Conservation (phyloP, 2,797 vertebrate species). For the Sebastes kiyomatsui region DNA sequence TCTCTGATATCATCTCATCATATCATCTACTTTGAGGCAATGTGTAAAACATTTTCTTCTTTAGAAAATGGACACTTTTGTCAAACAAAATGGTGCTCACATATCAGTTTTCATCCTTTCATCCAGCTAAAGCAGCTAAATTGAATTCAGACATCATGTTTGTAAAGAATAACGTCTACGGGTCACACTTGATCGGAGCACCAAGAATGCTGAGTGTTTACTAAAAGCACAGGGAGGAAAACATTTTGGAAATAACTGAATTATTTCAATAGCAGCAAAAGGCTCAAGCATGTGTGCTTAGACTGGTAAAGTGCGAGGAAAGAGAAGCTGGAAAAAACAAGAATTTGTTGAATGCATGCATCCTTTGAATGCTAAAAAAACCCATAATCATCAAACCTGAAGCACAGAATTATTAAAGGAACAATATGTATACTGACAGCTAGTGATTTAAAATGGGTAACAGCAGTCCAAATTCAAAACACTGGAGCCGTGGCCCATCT, state of each 20-base stretch:
- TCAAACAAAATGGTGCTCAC: neutral
- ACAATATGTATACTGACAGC: too few relatives aligned
- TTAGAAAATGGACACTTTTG: neutral
- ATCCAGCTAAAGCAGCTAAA: neutral
- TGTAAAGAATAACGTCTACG: neutral
- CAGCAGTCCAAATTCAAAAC: too few relatives aligned
- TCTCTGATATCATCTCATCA: neutral
- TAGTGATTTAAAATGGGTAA: too few relatives aligned
- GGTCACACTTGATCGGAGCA: fast-evolving
- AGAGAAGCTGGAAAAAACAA: neutral
- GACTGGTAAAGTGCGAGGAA: neutral
- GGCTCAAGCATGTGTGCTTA: neutral
- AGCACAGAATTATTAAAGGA: neutral
- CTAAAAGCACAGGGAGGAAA: neutral
- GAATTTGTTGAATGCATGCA: neutral
- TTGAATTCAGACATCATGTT: neutral
- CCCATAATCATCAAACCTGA: neutral
- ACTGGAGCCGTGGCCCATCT: too few relatives aligned
- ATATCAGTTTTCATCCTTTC: neutral
- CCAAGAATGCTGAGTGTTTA: neutral
- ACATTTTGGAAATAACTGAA: neutral
- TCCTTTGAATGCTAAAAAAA: neutral
- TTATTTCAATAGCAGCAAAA: neutral
- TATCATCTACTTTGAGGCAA: neutral
- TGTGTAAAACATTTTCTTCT: neutral